phyloP scores from a whole-genome alignment of 1,140 invertebrate species.

The Drosophila tsacasi region DNA sequence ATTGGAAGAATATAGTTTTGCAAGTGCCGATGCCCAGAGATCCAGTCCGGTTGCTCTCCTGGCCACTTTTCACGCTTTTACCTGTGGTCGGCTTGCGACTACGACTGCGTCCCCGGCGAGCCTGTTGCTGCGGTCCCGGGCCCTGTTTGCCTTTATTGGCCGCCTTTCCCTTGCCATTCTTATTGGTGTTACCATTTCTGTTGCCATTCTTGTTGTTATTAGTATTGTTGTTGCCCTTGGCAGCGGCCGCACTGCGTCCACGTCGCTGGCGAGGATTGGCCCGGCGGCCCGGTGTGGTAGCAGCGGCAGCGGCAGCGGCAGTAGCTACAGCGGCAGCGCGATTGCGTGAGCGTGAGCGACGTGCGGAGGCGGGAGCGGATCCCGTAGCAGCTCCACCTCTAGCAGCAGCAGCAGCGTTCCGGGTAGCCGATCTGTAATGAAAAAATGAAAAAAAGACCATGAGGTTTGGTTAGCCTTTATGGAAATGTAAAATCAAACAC shows the following conservation, averaged over 20 bases:
- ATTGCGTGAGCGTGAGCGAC: slow-evolving; percentile 61
- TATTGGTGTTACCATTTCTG: slow-evolving; percentile 62
- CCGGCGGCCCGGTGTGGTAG: slow-evolving; percentile 39
- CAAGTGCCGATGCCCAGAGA: slow-evolving; percentile 28
- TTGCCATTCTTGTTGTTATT: slow-evolving; percentile 32
- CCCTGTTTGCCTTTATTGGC: slow-evolving; percentile 42
- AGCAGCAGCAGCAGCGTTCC: slow-evolving; percentile 59
- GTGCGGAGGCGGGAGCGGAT: slow-evolving; percentile 30
- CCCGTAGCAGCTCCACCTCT: slow-evolving; percentile 25
- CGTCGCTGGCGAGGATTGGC: slow-evolving; percentile 53
- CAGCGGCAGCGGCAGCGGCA: slow-evolving; percentile 40
- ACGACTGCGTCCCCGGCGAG: slow-evolving; percentile 79
- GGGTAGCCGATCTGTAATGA: slow-evolving; percentile 51
- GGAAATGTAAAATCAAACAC: too few species aligned
- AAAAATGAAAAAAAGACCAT: not conserved
- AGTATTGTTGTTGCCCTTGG: slow-evolving; percentile 41
- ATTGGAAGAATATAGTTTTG: slow-evolving; percentile 1
- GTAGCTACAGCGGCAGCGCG: slow-evolving; percentile 51
- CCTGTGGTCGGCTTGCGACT: slow-evolving; percentile 67
- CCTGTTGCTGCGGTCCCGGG: slow-evolving; percentile 42
- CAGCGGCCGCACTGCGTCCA: slow-evolving; percentile 63
- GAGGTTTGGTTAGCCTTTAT: not conserved
- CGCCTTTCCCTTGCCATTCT: slow-evolving; percentile 33
- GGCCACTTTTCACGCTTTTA: slow-evolving; percentile 76
- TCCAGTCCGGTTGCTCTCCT: slow-evolving; percentile 37